Evolutionary conservation across 2,888 invertebrate species (phyloP), one percentile per base, ranked within the genome.

Genomic region (Leucoma salicis): DNA sequence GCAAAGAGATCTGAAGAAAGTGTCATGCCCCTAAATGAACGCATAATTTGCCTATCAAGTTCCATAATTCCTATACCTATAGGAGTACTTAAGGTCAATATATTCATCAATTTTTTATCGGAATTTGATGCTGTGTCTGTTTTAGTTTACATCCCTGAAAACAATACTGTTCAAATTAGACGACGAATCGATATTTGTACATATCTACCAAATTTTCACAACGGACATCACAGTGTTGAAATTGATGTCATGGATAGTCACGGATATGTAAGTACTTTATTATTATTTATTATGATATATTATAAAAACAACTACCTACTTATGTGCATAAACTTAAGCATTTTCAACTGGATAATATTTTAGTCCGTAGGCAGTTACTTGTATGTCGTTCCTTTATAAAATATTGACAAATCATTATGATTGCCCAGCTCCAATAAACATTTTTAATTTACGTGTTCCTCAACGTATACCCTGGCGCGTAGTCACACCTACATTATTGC

Each of bases 231-330:
- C 35, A 46, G 25, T 31, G 39, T 59, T 5, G 39, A 35, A 15
- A 35, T 63, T 16, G 18, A 44, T 33, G 35, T 61, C 25, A 35
- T 18, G 14, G 31, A 49, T 3, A 11, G 21, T 27, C 6, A 34
- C 35, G 66, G 61, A 39, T 64, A 55, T 47, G 67, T 66, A 52
- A 62, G 66, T 66, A 50, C 33, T 21, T 14, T 14, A n/a, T 15
- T 15, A 8, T n/a, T n/a, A n/a, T n/a, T n/a, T n/a, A n/a, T n/a
- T n/a, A n/a, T n/a, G n/a, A n/a, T n/a, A n/a, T n/a, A n/a, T n/a
- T n/a, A n/a, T n/a, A n/a, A n/a, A n/a, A n/a, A n/a, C n/a, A n/a
- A n/a, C n/a, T n/a, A n/a, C n/a, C n/a, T n/a, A n/a, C n/a, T n/a
- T n/a, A n/a, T n/a, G n/a, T n/a, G n/a, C n/a, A n/a, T n/a, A n/a